Evolutionary conservation across 2,797 vertebrate species (phyloP).

Genomic region (Monodelphis domestica): DNA sequence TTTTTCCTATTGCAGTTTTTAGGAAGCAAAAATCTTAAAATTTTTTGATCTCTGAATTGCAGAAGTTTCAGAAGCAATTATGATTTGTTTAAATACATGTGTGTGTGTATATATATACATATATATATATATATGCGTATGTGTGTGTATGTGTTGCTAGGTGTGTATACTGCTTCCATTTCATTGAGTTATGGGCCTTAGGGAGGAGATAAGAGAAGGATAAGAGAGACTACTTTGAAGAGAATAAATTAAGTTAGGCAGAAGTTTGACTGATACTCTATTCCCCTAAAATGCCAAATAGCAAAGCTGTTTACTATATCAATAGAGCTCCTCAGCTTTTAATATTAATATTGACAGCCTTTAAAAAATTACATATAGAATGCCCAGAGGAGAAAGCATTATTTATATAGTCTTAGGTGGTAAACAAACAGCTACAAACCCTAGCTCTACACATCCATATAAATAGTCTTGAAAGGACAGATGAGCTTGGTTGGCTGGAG

Average conservation of each 20-base stretch:
- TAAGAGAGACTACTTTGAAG: not conserved
- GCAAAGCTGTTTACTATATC: constrained; percentile 51
- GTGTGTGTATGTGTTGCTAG: not conserved
- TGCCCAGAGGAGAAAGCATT: constrained; percentile 57
- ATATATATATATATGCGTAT: not conserved
- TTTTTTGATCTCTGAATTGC: not conserved
- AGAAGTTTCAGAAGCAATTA: not conserved
- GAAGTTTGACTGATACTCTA: constrained; percentile 43
- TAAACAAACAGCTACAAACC: constrained; percentile 53
- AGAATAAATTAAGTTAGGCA: constrained; percentile 13
- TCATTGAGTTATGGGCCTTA: not conserved
- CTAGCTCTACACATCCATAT: not conserved
- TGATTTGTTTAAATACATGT: not conserved
- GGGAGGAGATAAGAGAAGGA: constrained; percentile 3
- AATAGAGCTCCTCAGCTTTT: constrained; percentile 57
- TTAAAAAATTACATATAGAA: constrained; percentile 53
- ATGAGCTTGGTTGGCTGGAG: constrained; percentile 7
- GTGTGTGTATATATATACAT: no score
- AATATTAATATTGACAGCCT: constrained; percentile 63
- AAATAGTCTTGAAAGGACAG: not conserved
- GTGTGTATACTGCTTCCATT: not conserved
- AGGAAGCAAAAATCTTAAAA: not conserved
- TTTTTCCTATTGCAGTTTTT: not conserved
- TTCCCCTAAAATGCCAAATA: constrained; percentile 21
- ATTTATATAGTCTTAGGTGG: constrained; percentile 54